Evolutionary conservation across 64 coral and sea anemone species (phyloP), one percentile per base, ranked within the genome.

Genomic region (Porites lutea): DNA sequence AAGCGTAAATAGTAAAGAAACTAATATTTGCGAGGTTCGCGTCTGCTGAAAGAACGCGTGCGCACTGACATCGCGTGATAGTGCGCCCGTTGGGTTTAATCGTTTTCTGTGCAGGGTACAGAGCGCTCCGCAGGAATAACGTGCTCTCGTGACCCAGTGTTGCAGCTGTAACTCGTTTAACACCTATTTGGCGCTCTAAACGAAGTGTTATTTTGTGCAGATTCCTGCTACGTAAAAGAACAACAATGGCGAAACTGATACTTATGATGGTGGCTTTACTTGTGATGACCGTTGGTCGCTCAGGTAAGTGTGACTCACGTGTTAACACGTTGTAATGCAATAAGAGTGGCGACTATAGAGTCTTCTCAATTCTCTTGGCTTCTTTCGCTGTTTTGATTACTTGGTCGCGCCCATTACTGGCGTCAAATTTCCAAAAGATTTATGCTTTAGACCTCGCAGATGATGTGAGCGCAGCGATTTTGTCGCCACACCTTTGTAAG

Each of bases 401-500:
- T 16, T 19, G 19, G 3, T 50, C 15, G 16, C 9, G 19, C 18
- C 21, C 2, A 4, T 19, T 21, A 47, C 18, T 66, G 80, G 81
- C 68, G 22, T 69, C 81, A 84, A 68, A 84, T 84, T 84, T 84
- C 81, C 18, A 51, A 22, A 84, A 69, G 47, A 68, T 65, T 70
- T 52, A 19, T 10, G 48, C 63, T 27, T 16, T 51, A 68, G 45
- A 67, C 69, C 47, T 12, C 0, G 3, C 45, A 65, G 63, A 84
- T 84, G 52, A 52, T 15, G 16, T 19, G 5, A 37, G 43, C 59
- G 13, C 21, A 84, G 18, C 19, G 62, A 84, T 58, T 78, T 55
- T 22, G 20, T 65, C 52, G 81, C 81, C 81, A 84, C 81, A 84
- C 81, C 81, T 84, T 84, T n/a, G 4, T 46, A 84, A 84, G 44